These are phyloP conservation scores for Tiliacea aurago DNA, from an alignment of 2,888 invertebrate genomes.

Conservation along the genomic window DNA sequence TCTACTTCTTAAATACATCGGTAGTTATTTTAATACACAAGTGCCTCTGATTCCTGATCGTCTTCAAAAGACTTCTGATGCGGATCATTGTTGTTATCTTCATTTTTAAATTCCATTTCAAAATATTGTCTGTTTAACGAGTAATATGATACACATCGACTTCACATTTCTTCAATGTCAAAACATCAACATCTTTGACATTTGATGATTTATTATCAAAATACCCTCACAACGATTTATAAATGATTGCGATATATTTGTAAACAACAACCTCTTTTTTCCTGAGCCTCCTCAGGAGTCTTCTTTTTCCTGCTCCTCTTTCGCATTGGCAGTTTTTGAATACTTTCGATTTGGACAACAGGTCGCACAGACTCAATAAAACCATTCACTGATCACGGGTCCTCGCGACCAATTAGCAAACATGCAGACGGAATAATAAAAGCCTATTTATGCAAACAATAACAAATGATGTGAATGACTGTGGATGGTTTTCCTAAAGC, in stretches of 20 bases:
- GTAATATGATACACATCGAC: constrained; percentile 39
- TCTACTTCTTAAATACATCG: constrained; percentile 29
- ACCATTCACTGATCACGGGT: constrained; percentile 77
- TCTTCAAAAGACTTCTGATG: constrained; percentile 51
- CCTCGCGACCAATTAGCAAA: constrained; percentile 26
- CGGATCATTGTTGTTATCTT: constrained; percentile 51
- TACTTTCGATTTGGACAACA: constrained; percentile 85
- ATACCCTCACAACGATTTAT: constrained; percentile 63
- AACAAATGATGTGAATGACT: constrained; percentile 66
- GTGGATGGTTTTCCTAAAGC: constrained; percentile 72
- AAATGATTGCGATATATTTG: constrained; percentile 28
- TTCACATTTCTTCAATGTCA: constrained; percentile 49
- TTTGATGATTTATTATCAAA: constrained; percentile 45
- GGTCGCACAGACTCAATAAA: constrained; percentile 82
- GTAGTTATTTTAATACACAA: neutral
- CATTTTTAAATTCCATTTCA: constrained; percentile 55
- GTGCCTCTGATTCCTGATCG: constrained; percentile 46
- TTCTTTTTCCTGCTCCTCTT: constrained; percentile 89
- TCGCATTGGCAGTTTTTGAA: constrained; percentile 89
- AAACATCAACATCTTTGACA: constrained; percentile 44
- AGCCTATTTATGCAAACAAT: constrained; percentile 66
- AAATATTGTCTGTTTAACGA: constrained; percentile 52
- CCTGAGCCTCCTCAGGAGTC: constrained; percentile 80
- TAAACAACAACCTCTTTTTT: constrained; percentile 76
- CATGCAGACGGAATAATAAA: constrained; percentile 57